These are phyloP conservation scores for Aleiodes leptofemur DNA, from an alignment of 2,888 invertebrate genomes.

Conservation along the genomic window DNA sequence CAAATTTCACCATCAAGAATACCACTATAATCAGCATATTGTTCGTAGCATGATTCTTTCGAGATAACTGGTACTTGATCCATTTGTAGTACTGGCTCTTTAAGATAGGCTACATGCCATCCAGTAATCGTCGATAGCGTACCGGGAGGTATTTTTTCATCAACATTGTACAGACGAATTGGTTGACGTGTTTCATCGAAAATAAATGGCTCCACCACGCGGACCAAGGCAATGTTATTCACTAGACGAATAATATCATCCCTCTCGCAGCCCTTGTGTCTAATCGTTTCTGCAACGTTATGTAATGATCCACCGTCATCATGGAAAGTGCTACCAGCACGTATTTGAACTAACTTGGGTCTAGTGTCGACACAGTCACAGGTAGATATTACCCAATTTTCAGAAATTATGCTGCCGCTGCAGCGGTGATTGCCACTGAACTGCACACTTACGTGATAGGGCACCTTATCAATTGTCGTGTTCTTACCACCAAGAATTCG, in stretches of 20 bases:
- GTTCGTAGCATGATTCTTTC: constrained; percentile 73
- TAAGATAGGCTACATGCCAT: constrained; percentile 55
- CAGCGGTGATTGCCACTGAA: constrained; percentile 76
- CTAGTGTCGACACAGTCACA: constrained; percentile 56
- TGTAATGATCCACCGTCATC: constrained; percentile 47
- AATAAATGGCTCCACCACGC: constrained; percentile 74
- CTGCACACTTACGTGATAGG: constrained; percentile 76
- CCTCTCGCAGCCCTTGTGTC: constrained; percentile 27
- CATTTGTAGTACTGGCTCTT: constrained; percentile 71
- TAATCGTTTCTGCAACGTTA: constrained; percentile 40
- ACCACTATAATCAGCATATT: constrained; percentile 51
- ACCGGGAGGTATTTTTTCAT: constrained; percentile 58
- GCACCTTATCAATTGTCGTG: constrained; percentile 74
- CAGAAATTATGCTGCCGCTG: constrained; percentile 77
- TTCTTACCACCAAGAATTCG: constrained; percentile 76
- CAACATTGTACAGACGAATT: constrained; percentile 73
- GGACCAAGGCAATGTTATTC: constrained; percentile 77
- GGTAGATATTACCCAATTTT: constrained; percentile 75
- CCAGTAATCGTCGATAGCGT: constrained; percentile 57
- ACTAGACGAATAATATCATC: background rate
- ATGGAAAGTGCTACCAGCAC: constrained; percentile 73
- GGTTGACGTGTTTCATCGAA: constrained; percentile 75
- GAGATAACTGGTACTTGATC: constrained; percentile 78
- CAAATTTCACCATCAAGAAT: constrained; percentile 76
- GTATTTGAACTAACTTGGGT: constrained; percentile 54